Evolutionary conservation across 2,888 invertebrate species (phyloP).

Genomic region (Megalurothrips usitatus): DNA sequence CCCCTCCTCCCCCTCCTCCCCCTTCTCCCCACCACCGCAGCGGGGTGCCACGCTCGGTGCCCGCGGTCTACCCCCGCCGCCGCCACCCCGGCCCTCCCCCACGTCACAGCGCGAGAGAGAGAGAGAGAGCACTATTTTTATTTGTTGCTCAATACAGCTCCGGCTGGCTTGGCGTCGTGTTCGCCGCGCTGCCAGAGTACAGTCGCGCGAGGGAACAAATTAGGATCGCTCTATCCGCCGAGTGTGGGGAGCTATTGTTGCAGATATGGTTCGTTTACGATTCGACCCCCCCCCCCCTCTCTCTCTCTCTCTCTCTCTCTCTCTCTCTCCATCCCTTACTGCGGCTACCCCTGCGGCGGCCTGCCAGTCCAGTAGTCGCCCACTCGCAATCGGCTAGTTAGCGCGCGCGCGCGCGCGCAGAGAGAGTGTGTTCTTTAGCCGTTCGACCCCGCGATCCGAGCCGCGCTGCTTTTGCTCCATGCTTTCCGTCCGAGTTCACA

Average conservation of each 20-base stretch:
- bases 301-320: too few relatives aligned
- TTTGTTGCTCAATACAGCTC: slow-evolving; percentile 3
- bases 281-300: not conserved
- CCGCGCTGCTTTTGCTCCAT: not conserved
- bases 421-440: not conserved
- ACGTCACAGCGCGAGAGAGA: not conserved
- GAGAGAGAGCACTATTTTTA: slow-evolving; percentile 4
- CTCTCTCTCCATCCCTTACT: too few relatives aligned
- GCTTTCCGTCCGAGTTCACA: not conserved
- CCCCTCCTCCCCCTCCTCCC: not conserved
- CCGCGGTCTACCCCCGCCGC: too few relatives aligned
- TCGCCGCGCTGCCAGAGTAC: not conserved
- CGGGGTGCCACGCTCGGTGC: too few relatives aligned
- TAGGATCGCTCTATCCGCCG: slow-evolving; percentile 21
- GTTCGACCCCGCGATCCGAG: not conserved
- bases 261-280: slow-evolving; percentile 23
- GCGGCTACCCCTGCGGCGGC: not conserved
- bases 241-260: slow-evolving; percentile 9
- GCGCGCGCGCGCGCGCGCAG: too few relatives aligned
- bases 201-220: not conserved
- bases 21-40: not conserved
- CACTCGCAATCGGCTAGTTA: too few relatives aligned
- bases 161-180: not conserved
- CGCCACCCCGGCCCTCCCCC: not conserved
- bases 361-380: too few relatives aligned